phyloP scores from a whole-genome alignment of 2,888 invertebrate genomes.

The Timema cristinae region DNA sequence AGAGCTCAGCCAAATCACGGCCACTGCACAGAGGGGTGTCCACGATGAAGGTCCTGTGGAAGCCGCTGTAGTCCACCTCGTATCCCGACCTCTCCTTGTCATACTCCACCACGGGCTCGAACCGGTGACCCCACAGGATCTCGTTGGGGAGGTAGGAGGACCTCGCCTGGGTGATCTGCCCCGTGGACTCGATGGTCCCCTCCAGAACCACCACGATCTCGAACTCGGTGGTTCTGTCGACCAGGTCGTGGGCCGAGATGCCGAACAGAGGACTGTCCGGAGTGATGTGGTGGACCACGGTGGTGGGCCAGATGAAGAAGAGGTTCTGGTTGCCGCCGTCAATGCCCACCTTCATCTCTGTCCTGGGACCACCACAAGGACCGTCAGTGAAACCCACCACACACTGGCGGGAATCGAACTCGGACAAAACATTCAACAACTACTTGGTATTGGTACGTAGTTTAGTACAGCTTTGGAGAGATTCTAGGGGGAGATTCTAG shows the following conservation, averaged over 20 bases:
- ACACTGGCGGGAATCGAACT: too few relatives aligned
- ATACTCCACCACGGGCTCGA: not conserved
- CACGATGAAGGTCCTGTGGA: not conserved
- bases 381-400: too few relatives aligned
- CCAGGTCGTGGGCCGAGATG: not conserved
- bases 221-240: constrained; percentile 3
- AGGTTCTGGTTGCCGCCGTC: constrained; percentile 13
- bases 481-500: too few relatives aligned
- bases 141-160: constrained; percentile 8
- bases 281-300: constrained; percentile 1
- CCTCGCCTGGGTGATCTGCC: constrained; percentile 8
- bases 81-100: constrained; percentile 6
- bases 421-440: too few relatives aligned
- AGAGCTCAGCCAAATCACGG: not conserved
- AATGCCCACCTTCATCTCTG: not conserved
- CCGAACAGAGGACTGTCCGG: not conserved
- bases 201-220: constrained; percentile 10
- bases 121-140: constrained; percentile 14
- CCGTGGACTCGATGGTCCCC: constrained; percentile 13
- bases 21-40: constrained; percentile 11
- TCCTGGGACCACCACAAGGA: not conserved
- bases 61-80: constrained; percentile 11
- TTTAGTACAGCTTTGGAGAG: too few relatives aligned
- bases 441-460: too few relatives aligned
- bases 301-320: constrained; percentile 13